Conservation (phyloP, 2,113 vertebrate genomes). For the Brachypteracias leptosomus region DNA sequence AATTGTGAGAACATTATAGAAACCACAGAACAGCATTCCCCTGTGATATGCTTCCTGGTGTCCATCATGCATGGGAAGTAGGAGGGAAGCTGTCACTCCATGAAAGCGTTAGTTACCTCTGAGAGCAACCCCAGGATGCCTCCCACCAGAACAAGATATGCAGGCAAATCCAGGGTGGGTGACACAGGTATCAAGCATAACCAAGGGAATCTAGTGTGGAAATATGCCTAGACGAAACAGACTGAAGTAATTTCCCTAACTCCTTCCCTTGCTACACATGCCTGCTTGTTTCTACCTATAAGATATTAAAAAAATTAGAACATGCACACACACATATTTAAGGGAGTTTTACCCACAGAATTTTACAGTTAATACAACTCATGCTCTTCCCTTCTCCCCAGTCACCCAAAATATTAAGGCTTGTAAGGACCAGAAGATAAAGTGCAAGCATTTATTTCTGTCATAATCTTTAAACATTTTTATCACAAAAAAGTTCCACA, state of each 20-base stretch:
- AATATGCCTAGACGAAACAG: not conserved
- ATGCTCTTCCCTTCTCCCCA: not conserved
- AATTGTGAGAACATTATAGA: not conserved
- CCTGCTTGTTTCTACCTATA: not conserved
- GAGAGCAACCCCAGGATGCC: not conserved
- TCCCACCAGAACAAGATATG: not conserved
- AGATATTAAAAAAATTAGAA: not conserved
- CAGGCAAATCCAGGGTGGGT: not conserved
- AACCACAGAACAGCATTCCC: not conserved
- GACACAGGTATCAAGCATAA: not conserved
- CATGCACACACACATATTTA: not conserved
- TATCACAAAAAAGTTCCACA: not conserved
- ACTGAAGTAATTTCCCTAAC: not conserved
- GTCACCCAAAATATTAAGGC: not conserved
- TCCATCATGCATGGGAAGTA: accelerated
- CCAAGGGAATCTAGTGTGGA: not conserved
- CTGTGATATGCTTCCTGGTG: not conserved
- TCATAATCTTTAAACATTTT: slow-evolving; percentile 24
- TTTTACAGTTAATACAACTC: not conserved
- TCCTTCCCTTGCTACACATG: no score
- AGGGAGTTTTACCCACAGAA: not conserved
- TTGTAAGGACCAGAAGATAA: not conserved
- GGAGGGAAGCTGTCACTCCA: not conserved
- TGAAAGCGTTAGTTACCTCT: not conserved
- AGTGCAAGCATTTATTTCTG: slow-evolving; percentile 58